A percentile compares a stretch with the other conserved stretches of the same genome.
These are phyloP conservation scores for Nemoura dubitans DNA, from an alignment of 2,888 invertebrate genomes.

Conservation along the genomic window DNA sequence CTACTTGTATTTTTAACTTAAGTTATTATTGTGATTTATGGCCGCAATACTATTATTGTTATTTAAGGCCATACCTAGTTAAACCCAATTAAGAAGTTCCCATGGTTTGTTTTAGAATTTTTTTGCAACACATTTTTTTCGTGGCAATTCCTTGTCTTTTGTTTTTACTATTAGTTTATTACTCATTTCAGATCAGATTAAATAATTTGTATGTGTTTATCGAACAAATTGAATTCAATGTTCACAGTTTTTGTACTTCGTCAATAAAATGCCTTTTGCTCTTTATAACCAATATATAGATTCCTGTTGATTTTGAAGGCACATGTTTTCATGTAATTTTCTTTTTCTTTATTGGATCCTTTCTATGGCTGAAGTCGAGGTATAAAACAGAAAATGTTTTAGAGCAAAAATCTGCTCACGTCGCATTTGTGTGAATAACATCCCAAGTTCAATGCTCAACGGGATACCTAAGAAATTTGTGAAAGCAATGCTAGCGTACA, in stretches of 20 bases:
- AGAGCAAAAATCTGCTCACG: not conserved
- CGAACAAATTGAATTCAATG: too few relatives aligned
- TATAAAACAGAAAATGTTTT: not conserved
- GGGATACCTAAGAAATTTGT: not conserved
- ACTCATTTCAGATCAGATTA: too few relatives aligned
- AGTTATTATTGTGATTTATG: too few relatives aligned
- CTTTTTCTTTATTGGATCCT: not conserved
- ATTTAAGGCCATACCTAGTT: too few relatives aligned
- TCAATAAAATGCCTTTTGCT: not conserved
- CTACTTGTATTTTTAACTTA: too few relatives aligned
- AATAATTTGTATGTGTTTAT: too few relatives aligned
- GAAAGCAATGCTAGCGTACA: constrained; percentile 7
- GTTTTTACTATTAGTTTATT: too few relatives aligned
- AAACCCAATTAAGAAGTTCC: too few relatives aligned
- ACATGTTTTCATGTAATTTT: not conserved
- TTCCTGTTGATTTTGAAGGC: not conserved
- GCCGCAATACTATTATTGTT: too few relatives aligned
- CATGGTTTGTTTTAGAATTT: too few relatives aligned
- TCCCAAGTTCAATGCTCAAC: constrained; percentile 12
- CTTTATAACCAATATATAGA: not conserved
- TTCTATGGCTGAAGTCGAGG: not conserved
- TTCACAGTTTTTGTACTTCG: not conserved
- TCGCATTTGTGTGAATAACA: not conserved
- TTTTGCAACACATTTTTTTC: too few relatives aligned
- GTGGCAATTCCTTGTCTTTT: too few relatives aligned